A percentile compares a stretch with the other conserved stretches of the same genome.
Evolutionary conservation across 1,140 invertebrate genomes (phyloP).

Genomic region (Ceratina japonica): DNA sequence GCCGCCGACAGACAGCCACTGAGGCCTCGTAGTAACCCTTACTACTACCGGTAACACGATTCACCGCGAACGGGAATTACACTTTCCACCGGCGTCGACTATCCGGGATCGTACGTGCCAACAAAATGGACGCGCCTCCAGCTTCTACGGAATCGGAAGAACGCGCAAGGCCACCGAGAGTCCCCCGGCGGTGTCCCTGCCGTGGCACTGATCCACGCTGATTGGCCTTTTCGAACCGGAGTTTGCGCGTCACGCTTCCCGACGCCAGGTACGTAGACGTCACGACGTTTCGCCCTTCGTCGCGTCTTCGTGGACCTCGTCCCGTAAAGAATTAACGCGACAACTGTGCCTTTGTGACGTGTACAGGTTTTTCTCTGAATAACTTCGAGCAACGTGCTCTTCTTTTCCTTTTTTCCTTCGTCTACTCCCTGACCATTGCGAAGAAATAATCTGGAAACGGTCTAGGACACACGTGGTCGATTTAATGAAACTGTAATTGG

Average conservation of each 20-base stretch:
- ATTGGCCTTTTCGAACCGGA: constrained; percentile 63
- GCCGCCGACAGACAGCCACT: constrained; percentile 70
- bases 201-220: background rate
- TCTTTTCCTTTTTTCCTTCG: background rate
- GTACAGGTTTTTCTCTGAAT: constrained; percentile 43
- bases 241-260: constrained; percentile 23
- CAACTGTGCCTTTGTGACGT: constrained; percentile 35
- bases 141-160: constrained; percentile 37
- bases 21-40: constrained; percentile 44
- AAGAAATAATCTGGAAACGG: too few species aligned
- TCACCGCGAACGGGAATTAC: constrained; percentile 67
- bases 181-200: constrained; percentile 58
- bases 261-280: constrained; percentile 24
- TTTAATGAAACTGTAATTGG: too few species aligned
- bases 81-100: constrained; percentile 71
- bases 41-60: constrained; percentile 55
- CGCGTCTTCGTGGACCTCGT: background rate
- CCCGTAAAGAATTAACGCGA: background rate
- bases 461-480: too few species aligned
- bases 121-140: constrained; percentile 71
- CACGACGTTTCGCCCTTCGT: background rate
- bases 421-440: too few species aligned
- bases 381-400: constrained; percentile 22
- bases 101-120: constrained; percentile 64
- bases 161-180: constrained; percentile 60